Base-by-base conservation (phyloP, 2,888 invertebrate genomes). In the Nemotelus pantherinus region DNA sequence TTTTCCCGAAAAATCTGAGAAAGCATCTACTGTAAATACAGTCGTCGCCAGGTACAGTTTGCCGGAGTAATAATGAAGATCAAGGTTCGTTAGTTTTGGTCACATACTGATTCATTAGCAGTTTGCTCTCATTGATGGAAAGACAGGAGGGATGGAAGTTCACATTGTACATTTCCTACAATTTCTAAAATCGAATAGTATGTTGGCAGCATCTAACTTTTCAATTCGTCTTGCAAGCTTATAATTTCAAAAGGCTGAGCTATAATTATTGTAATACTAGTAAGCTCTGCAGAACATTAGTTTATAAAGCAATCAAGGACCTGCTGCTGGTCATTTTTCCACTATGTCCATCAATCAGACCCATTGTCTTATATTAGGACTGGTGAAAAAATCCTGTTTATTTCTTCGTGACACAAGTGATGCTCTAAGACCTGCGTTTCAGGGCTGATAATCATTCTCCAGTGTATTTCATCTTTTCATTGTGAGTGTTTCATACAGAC, bases 71-170 rank as follows among this genome's bases (percentile, higher is more conserved):
- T 25, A 60, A 41, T 48, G 7, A 25, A 74, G 74, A 63, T 74
- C 67, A 78, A 77, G 78, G 65, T 74, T 78, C 67, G 78, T 78
- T 78, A 78, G 78, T 77, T 78, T 77, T 78, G 72, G 76, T 72
- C 76, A 71, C 63, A 72, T 78, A 67, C 72, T 58, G 77, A 47
- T 68, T 78, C 78, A 78, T 78, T 78, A 78, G 78, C 76, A 65
- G 60, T 50, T 50, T 60, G 41, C 75, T 9, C 44, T 9, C 3
- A 25, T 44, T 68, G 58, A 68, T 55, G 67, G 53, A 5, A 65
- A 50, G 25, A 57, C 47, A 41, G 6, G n/a, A 4, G 63, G 39
- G 77, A 72, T 63, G 64, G 76, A 70, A 58, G 25, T 25, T 25
- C 25, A 25, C 25, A 25, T 25, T 25, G 1, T 25, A 25, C 25